These are phyloP conservation scores for Cephus pulcher DNA, from an alignment of 2,888 invertebrate species.

Conservation along the genomic window DNA sequence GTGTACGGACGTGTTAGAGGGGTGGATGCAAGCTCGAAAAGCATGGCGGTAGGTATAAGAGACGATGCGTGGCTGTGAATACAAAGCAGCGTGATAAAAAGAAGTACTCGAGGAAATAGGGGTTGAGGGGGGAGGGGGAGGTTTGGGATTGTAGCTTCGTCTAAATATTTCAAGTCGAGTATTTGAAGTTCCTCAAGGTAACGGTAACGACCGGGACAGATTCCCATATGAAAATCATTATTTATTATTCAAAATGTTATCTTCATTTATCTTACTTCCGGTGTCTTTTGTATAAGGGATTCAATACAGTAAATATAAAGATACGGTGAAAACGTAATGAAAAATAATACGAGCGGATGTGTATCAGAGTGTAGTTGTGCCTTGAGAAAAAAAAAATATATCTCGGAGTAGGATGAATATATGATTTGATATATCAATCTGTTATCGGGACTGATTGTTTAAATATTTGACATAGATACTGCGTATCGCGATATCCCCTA, in stretches of 20 bases:
- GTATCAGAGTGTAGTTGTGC: not conserved
- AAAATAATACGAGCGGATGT: too few relatives aligned
- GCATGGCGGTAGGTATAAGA: conserved; percentile 18
- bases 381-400: not conserved
- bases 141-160: not conserved
- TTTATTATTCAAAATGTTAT: not conserved
- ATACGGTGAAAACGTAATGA: not conserved
- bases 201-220: not conserved
- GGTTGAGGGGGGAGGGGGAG: not conserved
- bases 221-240: not conserved
- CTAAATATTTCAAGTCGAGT: conserved; percentile 17
- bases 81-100: conserved; percentile 46
- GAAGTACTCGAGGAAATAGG: conserved; percentile 17
- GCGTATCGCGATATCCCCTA: conserved; percentile 23
- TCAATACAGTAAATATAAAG: not conserved
- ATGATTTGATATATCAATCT: not conserved
- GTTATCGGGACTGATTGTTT: not conserved
- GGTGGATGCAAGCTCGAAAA: conserved; percentile 16
- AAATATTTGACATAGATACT: conserved; percentile 6
- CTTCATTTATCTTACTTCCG: not conserved
- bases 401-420: not conserved
- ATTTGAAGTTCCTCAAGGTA: conserved; percentile 4
- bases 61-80: conserved; percentile 47
- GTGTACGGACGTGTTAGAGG: not conserved
- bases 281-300: not conserved